Percentiles rank a stretch among this genome's conserved stretches.
These are phyloP conservation scores for Toxonevra muliebris DNA, from an alignment of 2,888 invertebrate species.

Conservation along the genomic window DNA sequence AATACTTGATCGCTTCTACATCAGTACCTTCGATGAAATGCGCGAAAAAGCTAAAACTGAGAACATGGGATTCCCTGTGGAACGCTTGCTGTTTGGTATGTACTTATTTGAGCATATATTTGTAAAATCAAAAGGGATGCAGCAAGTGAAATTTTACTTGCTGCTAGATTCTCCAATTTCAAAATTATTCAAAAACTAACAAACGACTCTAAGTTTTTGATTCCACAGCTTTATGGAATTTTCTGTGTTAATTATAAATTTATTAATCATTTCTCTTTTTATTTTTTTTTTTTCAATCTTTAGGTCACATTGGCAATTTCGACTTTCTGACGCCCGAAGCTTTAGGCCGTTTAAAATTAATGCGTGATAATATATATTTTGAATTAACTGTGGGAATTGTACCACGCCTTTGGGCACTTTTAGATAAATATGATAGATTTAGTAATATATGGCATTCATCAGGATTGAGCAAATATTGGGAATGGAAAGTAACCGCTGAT, in stretches of 20 bases:
- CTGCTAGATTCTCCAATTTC: too few species aligned
- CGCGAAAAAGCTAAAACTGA: constrained; percentile 63
- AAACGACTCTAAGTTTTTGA: neutral
- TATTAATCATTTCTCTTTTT: neutral
- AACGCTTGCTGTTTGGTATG: constrained; percentile 72
- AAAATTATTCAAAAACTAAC: too few species aligned
- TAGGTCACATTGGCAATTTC: constrained; percentile 73
- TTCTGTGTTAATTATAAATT: too few species aligned
- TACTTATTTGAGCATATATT: neutral
- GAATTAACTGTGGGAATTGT: constrained; percentile 71
- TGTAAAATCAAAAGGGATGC: too few species aligned
- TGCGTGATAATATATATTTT: constrained; percentile 75
- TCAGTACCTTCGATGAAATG: constrained; percentile 42
- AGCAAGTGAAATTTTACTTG: too few species aligned
- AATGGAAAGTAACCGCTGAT: constrained; percentile 64
- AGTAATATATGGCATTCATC: constrained; percentile 70
- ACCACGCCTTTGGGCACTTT: constrained; percentile 71
- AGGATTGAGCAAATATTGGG: constrained; percentile 73
- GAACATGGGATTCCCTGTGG: constrained; percentile 71
- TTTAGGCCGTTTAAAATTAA: constrained; percentile 68
- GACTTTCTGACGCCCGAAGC: constrained; percentile 71
- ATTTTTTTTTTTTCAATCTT: neutral
- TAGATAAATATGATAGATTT: constrained; percentile 68
- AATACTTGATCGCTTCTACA: constrained; percentile 42
- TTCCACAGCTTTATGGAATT: too few species aligned